phyloP scores from a whole-genome alignment of 2,113 vertebrate species.

The Mionectes macconnelli region DNA sequence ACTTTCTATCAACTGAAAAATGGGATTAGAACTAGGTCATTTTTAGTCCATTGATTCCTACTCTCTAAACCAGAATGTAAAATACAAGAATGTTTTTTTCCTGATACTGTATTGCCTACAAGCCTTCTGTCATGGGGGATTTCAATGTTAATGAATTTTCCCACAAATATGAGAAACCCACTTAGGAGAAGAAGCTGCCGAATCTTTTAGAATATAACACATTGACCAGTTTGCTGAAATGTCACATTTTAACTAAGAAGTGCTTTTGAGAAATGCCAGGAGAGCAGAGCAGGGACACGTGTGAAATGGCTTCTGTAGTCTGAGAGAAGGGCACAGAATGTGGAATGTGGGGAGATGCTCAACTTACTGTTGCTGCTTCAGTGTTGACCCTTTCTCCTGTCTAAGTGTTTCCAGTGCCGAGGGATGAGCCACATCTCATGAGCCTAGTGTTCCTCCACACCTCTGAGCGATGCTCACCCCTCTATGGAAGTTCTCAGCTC shows the following conservation, averaged over 20 bases:
- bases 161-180: not conserved
- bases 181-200: not conserved
- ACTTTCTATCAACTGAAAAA: slow-evolving; percentile 21
- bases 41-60: slow-evolving; percentile 1
- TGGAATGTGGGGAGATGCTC: not conserved
- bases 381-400: not conserved
- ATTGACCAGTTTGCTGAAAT: not conserved
- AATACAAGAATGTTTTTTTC: not conserved
- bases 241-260: not conserved
- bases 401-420: not conserved
- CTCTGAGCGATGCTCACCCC: not conserved
- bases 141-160: slow-evolving; percentile 28
- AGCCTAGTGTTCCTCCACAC: rapidly evolving
- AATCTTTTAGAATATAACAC: not conserved
- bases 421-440: not conserved
- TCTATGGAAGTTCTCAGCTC: rapidly evolving
- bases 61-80: not conserved
- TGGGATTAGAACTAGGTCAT: not conserved
- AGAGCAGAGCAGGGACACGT: not conserved
- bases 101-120: not conserved
- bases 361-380: rapidly evolving
- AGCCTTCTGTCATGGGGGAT: not conserved
- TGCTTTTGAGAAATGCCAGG: not conserved
- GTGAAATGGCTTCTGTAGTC: not conserved
- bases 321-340: not conserved